Conservation (phyloP, 2,113 vertebrate genomes). For the Nibea albiflora region DNA sequence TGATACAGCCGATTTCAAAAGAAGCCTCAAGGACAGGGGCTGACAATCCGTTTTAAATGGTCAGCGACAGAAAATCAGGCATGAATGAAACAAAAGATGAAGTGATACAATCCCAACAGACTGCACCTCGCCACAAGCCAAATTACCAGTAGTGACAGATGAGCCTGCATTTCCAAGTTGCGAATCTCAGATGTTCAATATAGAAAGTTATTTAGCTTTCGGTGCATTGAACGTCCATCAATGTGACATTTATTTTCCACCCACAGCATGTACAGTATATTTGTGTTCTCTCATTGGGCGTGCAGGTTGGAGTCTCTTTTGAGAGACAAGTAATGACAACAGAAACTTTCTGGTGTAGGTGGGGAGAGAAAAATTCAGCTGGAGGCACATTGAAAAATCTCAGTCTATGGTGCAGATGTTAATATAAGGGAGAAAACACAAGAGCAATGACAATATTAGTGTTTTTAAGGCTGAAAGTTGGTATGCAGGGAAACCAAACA, state of each 20-base stretch:
- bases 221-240: constrained; percentile 45
- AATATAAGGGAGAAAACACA: not conserved
- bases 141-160: constrained; percentile 17
- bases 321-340: constrained; percentile 28
- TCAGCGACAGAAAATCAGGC: constrained; percentile 13
- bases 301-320: not conserved
- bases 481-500: too few relatives aligned
- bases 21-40: not conserved
- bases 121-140: not conserved
- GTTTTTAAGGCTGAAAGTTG: too few relatives aligned
- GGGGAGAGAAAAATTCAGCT: not conserved
- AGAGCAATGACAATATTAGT: not conserved
- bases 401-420: not conserved
- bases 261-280: constrained; percentile 25
- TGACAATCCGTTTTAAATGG: not conserved
- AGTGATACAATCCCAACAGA: constrained; percentile 7
- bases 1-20: not conserved
- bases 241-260: constrained; percentile 46
- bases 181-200: constrained; percentile 27
- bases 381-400: not conserved
- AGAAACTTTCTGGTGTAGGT: constrained; percentile 9
- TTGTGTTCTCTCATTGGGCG: constrained; percentile 18
- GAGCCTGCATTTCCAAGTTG: constrained; percentile 2
- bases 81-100: not conserved
- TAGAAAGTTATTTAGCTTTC: constrained; percentile 44